Base-by-base conservation (phyloP, 2,797 vertebrate species). In the Coregonus ussuriensis region DNA sequence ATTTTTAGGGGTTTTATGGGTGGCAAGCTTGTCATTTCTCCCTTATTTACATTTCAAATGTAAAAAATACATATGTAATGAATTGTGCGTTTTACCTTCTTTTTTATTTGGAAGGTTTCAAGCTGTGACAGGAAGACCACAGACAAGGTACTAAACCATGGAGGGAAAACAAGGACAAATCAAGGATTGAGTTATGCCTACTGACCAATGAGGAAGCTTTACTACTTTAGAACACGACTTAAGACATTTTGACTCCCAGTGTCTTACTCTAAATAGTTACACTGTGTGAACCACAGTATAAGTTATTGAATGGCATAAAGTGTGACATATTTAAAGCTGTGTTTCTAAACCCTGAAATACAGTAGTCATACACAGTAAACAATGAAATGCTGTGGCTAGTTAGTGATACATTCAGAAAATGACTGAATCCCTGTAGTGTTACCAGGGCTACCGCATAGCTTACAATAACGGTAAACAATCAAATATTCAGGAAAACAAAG, bases 41-140 rank as follows among this genome's bases (percentile, higher is more conserved):
- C 65, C 25, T 54, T 79, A 65, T 79, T 82, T 68, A 81, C 74
- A 75, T 80, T 74, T 74, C 56, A 33, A 53, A 70, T 77, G 65
- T 74, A 75, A 80, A 83, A 83, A 82, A 79, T 79, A 66, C 56
- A 54, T 77, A 72, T 68, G 67, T 65, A 79, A 83, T 54, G 79
- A 86, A 82, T 79, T 80, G 74, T 76, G 67, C 59, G 13, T 76
- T 77, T 75, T 51, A 51, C 76, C 70, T 71, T 71, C 72, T 67
- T 65, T 77, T 81, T 83, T 66, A 68, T 67, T 69, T 77, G 71
- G 72, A 65, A 63, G 56, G 18, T 71, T 71, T 66, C 35, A 51
- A 72, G 62, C 51, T 74, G 54, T 76, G 71, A 69, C 77, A 79
- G n/a, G 54, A 59, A 33, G 15, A 62, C 63, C 67, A 41, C 68